phyloP scores from a whole-genome alignment of 2,888 invertebrate species.

The Perizoma flavofasciatum region DNA sequence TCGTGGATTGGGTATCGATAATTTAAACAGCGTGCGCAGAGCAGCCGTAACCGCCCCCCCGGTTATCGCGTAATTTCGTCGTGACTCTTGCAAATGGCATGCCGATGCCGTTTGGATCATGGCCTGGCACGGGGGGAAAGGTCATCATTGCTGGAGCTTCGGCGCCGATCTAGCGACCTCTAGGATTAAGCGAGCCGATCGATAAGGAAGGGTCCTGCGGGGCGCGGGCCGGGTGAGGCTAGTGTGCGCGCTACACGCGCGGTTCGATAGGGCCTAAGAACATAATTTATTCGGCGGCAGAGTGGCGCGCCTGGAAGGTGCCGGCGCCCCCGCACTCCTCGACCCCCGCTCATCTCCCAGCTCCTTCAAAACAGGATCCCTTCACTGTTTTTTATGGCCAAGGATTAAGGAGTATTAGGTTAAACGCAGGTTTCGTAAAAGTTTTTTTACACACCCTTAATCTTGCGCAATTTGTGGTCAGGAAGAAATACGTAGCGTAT shows the following conservation, averaged over 20 bases:
- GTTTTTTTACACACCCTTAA: slow-evolving; percentile 75
- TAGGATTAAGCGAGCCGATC: slow-evolving; percentile 76
- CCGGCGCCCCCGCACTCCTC: slow-evolving; percentile 56
- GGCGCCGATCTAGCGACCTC: slow-evolving; percentile 71
- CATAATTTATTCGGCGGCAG: slow-evolving; percentile 82
- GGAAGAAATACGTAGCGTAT: neutral
- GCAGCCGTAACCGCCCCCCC: slow-evolving; percentile 40
- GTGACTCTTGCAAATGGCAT: slow-evolving; percentile 73
- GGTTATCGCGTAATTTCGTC: slow-evolving; percentile 51
- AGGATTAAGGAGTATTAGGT: slow-evolving; percentile 74
- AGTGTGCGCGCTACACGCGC: slow-evolving; percentile 32
- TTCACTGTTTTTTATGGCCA: slow-evolving; percentile 64
- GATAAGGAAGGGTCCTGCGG: slow-evolving; percentile 60
- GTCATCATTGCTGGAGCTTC: slow-evolving; percentile 61
- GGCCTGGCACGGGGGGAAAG: slow-evolving; percentile 54
- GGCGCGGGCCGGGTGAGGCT: slow-evolving; percentile 43
- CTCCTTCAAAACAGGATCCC: slow-evolving; percentile 65
- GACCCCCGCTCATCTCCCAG: slow-evolving; percentile 45
- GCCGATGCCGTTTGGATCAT: slow-evolving; percentile 57
- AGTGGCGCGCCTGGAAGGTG: slow-evolving; percentile 77
- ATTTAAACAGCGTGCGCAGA: slow-evolving; percentile 36
- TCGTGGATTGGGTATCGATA: slow-evolving; percentile 27
- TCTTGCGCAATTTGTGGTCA: slow-evolving; percentile 50
- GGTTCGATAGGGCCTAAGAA: slow-evolving; percentile 60
- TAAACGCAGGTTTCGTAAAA: slow-evolving; percentile 79